These are phyloP conservation scores for Amblyraja radiata DNA, from an alignment of 2,797 vertebrate species.

Conservation along the genomic window DNA sequence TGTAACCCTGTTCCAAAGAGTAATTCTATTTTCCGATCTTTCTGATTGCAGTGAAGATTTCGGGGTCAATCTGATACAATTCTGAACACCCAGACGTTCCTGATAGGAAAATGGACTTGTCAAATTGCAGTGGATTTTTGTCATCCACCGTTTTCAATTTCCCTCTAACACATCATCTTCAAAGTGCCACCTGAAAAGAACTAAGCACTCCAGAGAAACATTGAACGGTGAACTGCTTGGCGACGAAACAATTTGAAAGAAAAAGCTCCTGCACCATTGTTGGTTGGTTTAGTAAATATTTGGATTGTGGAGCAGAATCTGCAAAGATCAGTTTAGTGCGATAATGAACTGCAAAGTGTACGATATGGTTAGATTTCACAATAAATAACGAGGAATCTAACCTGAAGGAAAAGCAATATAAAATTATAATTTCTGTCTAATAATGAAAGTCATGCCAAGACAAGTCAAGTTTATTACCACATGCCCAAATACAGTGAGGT, in stretches of 20 bases:
- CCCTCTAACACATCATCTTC: not conserved
- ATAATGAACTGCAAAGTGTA: too few species aligned
- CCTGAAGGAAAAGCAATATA: not conserved
- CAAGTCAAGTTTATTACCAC: too few species aligned
- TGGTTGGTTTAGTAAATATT: not conserved
- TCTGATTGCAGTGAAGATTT: not conserved
- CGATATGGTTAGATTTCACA: not conserved
- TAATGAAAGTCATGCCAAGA: not conserved
- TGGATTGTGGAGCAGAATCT: not conserved
- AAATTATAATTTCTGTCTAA: not conserved
- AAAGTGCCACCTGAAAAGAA: not conserved
- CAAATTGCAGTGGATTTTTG: not conserved
- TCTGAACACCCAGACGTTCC: not conserved
- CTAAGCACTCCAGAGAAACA: not conserved
- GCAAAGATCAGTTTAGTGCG: not conserved
- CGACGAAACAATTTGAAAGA: not conserved
- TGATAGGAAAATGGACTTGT: not conserved
- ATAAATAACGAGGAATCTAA: not conserved
- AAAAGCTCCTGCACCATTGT: not conserved
- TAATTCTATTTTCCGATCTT: not conserved
- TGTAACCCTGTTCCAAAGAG: not conserved
- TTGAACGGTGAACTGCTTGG: not conserved
- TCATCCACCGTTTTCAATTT: not conserved
- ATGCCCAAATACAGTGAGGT: too few species aligned
- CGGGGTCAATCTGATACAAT: not conserved